Evolutionary conservation across 2,888 invertebrate species (phyloP), one percentile per base, ranked within the genome.

Genomic region (Sericinus montela): DNA sequence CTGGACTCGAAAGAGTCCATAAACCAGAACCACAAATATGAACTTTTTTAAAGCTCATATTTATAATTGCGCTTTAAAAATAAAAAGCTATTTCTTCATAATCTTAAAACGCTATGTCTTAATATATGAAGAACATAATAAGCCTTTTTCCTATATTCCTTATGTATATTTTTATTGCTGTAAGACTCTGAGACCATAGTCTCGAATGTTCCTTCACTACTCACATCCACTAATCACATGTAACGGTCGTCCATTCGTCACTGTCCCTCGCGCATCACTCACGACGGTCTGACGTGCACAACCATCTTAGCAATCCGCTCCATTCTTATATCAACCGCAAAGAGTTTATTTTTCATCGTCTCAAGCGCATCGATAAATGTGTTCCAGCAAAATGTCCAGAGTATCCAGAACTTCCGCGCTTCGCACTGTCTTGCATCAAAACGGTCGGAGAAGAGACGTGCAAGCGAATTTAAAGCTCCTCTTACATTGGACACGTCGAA

Each of bases 221-320:
- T 34, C 29, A 40, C 40, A 72, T 69, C 68, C 75, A 82, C 85
- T 87, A 84, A 85, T 84, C 82, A 83, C 81, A 66, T 67, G 73
- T 72, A 80, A 80, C 79, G 72, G 71, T 62, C 70, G 59, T 56
- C 66, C 71, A 80, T 82, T 69, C 72, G 69, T 80, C 82, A 77
- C 68, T 62, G 80, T 74, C 78, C 60, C 56, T 55, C 68, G 65
- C 60, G 60, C 72, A 85, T 86, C 83, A 79, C 76, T 85, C 83
- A 82, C 75, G 58, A 62, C 63, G 63, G 55, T 55, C 65, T 67
- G 67, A 65, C 63, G 55, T 57, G 49, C 67, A 52, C 67, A 59
- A 46, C 54, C 60, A 55, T 52, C 14, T 29, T 15, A 45, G 29
- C 56, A 47, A 29, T 34, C 44, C 3, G 35, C 16, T 19, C 35